Percentiles rank a stretch among this genome's conserved stretches.
These are phyloP conservation scores for Drosophila flavopinicola DNA, from an alignment of 2,888 invertebrate genomes.

Conservation along the genomic window DNA sequence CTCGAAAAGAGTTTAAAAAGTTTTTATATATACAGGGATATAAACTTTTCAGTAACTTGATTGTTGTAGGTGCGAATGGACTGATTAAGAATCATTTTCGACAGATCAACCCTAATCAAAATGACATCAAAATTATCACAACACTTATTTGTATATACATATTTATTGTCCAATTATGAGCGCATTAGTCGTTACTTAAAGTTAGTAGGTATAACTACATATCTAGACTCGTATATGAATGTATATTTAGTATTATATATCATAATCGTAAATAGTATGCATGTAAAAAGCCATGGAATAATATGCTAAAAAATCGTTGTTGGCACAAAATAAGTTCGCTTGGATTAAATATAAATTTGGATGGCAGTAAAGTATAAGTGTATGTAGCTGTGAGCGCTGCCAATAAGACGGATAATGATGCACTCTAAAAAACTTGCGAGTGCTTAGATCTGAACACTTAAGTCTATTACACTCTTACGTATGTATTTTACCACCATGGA, in stretches of 20 bases:
- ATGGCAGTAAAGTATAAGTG: slow-evolving; percentile 62
- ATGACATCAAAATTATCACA: background rate
- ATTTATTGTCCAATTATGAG: slow-evolving; percentile 70
- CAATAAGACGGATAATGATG: slow-evolving; percentile 54
- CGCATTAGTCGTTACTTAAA: slow-evolving; percentile 37
- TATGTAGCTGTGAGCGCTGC: slow-evolving; percentile 25
- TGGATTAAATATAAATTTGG: slow-evolving; percentile 34
- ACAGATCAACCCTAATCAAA: background rate
- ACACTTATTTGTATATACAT: slow-evolving; percentile 25
- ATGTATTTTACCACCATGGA: slow-evolving; percentile 36
- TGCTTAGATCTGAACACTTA: slow-evolving; percentile 55
- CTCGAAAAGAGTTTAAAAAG: too few relatives aligned
- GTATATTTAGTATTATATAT: slow-evolving; percentile 1
- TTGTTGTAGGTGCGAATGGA: too few relatives aligned
- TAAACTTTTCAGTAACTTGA: too few relatives aligned
- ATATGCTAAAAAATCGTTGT: slow-evolving; percentile 21
- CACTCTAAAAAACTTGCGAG: slow-evolving; percentile 27
- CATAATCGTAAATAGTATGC: slow-evolving; percentile 25
- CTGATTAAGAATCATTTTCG: too few relatives aligned
- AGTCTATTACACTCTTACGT: slow-evolving; percentile 37
- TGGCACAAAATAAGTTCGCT: slow-evolving; percentile 55
- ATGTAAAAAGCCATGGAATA: slow-evolving; percentile 55
- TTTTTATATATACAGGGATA: too few relatives aligned
- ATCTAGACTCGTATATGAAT: slow-evolving; percentile 1
- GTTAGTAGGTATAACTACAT: slow-evolving; percentile 25